phyloP scores from a whole-genome alignment of 2,797 vertebrate genomes.

The Scyliorhinus canicula region DNA sequence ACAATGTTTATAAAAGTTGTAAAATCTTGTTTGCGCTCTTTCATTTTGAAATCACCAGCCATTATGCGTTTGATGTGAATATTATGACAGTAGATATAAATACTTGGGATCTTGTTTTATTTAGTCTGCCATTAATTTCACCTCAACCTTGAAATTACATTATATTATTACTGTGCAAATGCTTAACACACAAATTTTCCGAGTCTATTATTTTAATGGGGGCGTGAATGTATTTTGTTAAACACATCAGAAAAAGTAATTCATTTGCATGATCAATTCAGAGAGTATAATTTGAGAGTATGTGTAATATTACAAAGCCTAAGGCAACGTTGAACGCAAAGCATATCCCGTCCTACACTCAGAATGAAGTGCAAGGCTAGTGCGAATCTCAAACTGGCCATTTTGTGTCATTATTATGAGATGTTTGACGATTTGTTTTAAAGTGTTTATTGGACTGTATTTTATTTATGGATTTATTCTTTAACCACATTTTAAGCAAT shows the following conservation, averaged over 20 bases:
- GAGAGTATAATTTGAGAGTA: neutral
- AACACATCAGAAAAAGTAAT: neutral
- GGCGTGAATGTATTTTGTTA: neutral
- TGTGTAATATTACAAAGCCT: neutral
- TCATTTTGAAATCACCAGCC: constrained; percentile 12
- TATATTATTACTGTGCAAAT: neutral
- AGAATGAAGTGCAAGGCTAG: neutral
- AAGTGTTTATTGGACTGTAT: too few species aligned
- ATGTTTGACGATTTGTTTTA: too few species aligned
- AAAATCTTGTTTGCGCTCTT: neutral
- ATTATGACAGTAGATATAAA: neutral
- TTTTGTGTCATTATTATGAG: neutral
- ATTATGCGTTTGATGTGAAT: neutral
- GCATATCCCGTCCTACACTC: neutral
- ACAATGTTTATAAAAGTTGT: neutral
- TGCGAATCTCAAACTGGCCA: neutral
- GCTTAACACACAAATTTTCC: neutral
- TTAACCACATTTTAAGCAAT: too few species aligned
- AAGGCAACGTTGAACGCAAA: neutral
- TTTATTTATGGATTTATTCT: too few species aligned
- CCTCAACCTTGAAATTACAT: neutral
- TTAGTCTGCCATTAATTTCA: neutral
- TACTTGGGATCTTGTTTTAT: neutral
- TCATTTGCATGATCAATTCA: neutral
- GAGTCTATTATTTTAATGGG: neutral